Evolutionary conservation across 2,888 invertebrate species (phyloP).

Genomic region (Penaeus monodon): DNA sequence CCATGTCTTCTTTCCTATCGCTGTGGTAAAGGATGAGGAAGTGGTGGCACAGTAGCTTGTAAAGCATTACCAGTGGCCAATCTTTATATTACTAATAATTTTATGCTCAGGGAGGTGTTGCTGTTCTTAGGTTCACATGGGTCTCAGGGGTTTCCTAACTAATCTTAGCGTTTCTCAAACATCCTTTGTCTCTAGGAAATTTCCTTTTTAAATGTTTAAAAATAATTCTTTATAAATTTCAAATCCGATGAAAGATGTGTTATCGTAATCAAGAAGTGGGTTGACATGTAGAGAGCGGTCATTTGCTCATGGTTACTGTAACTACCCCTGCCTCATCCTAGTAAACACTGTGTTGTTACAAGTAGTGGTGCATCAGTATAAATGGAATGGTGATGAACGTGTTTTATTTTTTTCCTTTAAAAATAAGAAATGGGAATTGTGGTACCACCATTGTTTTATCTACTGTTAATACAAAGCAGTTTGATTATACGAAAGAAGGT

Average conservation of each 20-base stretch:
- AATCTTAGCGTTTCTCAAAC: too few relatives aligned
- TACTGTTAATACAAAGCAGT: too few relatives aligned
- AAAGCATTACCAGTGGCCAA: background rate
- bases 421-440: too few relatives aligned
- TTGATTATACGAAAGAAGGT: too few relatives aligned
- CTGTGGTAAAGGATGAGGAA: constrained; percentile 22
- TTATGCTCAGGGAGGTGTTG: constrained; percentile 18
- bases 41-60: constrained; percentile 5
- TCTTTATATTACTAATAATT: constrained; percentile 5
- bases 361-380: constrained; percentile 58
- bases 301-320: constrained; percentile 4
- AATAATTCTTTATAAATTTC: too few relatives aligned
- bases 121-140: constrained; percentile 3
- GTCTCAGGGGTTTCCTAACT: too few relatives aligned
- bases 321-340: constrained; percentile 22
- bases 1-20: constrained; percentile 20
- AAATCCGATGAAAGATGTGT: too few relatives aligned
- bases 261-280: background rate
- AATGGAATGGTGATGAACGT: constrained; percentile 42
- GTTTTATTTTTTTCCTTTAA: constrained; percentile 19
- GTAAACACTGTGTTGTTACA: constrained; percentile 42
- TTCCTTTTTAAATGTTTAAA: too few relatives aligned
- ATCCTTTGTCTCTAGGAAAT: too few relatives aligned
- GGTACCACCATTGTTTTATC: too few relatives aligned
- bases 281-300: constrained; percentile 2